Conservation (phyloP, 2,113 vertebrate species). For the Anarrhichthys ocellatus region DNA sequence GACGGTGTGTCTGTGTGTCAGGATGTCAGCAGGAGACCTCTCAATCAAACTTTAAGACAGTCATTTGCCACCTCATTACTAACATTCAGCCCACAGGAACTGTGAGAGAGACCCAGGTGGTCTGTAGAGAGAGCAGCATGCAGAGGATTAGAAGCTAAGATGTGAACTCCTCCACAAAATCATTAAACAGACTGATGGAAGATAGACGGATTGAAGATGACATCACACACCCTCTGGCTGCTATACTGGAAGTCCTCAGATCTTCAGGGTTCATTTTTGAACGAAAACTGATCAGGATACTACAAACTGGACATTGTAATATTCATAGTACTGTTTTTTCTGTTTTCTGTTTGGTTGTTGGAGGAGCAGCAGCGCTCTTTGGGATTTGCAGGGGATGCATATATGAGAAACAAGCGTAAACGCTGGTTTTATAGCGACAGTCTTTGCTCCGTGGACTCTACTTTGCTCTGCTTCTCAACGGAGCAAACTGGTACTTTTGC, state of each 20-base stretch:
- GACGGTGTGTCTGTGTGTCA: conserved; percentile 56
- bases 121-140: conserved; percentile 2
- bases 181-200: neutral
- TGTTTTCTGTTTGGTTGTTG: too few relatives aligned
- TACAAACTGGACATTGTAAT: neutral
- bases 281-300: neutral
- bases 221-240: neutral
- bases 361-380: too few relatives aligned
- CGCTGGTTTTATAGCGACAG: too few relatives aligned
- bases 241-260: neutral
- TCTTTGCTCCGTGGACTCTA: too few relatives aligned
- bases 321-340: too few relatives aligned
- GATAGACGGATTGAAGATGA: conserved; percentile 1
- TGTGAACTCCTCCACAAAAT: conserved; percentile 4
- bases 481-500: too few relatives aligned
- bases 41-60: conserved; percentile 81
- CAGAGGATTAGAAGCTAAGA: neutral
- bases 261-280: neutral
- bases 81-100: conserved; percentile 80
- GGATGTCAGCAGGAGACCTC: conserved; percentile 78
- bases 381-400: too few relatives aligned
- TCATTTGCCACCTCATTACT: conserved; percentile 87
- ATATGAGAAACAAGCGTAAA: too few relatives aligned
- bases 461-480: too few relatives aligned
- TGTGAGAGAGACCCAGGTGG: conserved; percentile 54